Evolutionary conservation across 2,797 vertebrate genomes (phyloP).

Genomic region (Enteromius afrohamiltoni): DNA sequence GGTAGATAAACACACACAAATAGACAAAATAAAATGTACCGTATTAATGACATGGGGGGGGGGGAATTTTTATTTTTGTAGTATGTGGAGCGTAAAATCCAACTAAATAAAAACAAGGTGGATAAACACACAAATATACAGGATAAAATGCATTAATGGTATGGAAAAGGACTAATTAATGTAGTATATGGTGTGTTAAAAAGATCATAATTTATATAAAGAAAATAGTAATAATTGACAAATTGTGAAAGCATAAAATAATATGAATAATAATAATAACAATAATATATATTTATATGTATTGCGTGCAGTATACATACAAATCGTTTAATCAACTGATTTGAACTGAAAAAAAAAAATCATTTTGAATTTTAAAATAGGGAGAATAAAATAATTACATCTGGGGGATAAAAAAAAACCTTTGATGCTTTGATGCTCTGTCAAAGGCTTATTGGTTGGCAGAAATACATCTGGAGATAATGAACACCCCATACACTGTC

Average conservation of each 20-base stretch:
- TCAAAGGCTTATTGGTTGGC: constrained; percentile 9
- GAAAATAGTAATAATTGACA: neutral
- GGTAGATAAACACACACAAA: neutral
- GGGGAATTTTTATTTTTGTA: neutral
- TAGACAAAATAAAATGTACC: neutral
- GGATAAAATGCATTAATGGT: neutral
- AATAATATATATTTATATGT: too few relatives aligned
- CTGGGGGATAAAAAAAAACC: neutral
- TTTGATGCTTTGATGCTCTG: neutral
- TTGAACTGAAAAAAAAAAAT: neutral
- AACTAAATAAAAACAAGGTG: neutral
- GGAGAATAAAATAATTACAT: neutral
- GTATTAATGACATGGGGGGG: neutral
- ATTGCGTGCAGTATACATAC: neutral
- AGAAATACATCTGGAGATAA: constrained; percentile 30
- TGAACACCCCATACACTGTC: constrained; percentile 6
- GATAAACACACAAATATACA: neutral
- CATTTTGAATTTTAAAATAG: neutral
- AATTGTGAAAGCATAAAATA: neutral
- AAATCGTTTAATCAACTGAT: neutral
- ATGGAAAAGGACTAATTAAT: neutral
- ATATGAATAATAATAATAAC: too few relatives aligned
- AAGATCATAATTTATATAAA: neutral
- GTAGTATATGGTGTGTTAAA: neutral
- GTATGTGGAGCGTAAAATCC: neutral